Conservation (phyloP, 2,113 vertebrate species). For the Rattus rattus region DNA sequence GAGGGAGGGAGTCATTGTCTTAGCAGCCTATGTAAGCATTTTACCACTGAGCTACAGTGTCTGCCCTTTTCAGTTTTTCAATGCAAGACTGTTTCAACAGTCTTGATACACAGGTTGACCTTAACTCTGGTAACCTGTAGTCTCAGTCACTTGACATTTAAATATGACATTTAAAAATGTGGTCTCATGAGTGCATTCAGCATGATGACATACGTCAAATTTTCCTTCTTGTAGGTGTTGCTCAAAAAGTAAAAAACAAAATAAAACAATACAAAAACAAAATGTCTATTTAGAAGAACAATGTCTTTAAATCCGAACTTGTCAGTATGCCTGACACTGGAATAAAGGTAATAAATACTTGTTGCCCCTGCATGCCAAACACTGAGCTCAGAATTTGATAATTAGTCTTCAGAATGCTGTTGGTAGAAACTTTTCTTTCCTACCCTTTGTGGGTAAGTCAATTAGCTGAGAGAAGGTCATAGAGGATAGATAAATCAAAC, state of each 20-base stretch:
- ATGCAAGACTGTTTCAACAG: no score
- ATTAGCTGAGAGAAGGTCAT: neutral
- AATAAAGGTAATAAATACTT: constrained; percentile 20
- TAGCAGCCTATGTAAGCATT: neutral
- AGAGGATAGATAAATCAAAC: neutral
- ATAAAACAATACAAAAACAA: no score
- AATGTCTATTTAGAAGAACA: neutral
- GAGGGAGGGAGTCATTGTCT: neutral
- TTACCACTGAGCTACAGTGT: neutral
- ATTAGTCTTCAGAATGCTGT: neutral
- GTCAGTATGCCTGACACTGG: neutral
- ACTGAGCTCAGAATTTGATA: constrained; percentile 15
- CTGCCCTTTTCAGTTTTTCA: neutral
- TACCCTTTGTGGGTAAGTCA: neutral
- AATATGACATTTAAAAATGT: constrained; percentile 1
- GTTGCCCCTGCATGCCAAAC: neutral
- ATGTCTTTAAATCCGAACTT: neutral
- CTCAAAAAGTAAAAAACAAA: neutral
- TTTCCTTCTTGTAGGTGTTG: neutral
- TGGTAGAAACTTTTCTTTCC: neutral
- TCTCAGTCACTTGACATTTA: neutral
- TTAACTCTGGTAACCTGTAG: neutral
- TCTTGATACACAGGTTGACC: neutral
- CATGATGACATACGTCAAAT: neutral
- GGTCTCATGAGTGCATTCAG: neutral